Evolutionary conservation across 2,113 vertebrate genomes (phyloP).

Genomic region (Nipponia nippon): DNA sequence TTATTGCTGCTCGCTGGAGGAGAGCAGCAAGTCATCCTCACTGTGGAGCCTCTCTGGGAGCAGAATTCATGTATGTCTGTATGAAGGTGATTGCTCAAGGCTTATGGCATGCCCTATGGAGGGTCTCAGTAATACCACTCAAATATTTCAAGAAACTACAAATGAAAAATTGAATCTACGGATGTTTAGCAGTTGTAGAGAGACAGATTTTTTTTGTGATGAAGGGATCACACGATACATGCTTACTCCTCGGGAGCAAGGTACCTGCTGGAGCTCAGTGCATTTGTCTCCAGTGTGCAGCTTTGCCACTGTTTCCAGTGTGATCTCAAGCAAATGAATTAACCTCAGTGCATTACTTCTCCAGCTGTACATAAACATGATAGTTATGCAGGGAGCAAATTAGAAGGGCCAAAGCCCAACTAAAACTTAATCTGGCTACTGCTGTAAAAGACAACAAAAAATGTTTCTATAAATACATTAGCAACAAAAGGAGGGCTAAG

Average conservation of each 20-base stretch:
- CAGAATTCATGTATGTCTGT: not conserved
- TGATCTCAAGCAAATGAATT: not conserved
- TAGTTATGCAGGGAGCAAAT: no score
- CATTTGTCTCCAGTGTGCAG: not conserved
- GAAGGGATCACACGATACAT: not conserved
- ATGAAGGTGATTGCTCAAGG: not conserved
- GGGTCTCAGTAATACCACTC: not conserved
- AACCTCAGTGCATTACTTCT: not conserved
- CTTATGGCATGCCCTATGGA: rapidly evolving
- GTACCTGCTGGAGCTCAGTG: not conserved
- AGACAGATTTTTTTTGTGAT: not conserved
- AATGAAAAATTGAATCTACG: not conserved
- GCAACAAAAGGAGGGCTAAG: no score
- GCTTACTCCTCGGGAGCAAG: not conserved
- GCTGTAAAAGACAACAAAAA: no score
- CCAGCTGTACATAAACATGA: not conserved
- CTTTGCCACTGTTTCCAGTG: not conserved
- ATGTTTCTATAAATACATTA: no score
- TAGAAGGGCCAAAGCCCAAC: no score
- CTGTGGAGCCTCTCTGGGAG: not conserved
- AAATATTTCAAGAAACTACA: not conserved
- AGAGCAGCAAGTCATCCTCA: not conserved
- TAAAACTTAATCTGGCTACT: no score
- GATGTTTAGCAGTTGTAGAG: not conserved
- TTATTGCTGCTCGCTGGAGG: not conserved